Conservation (phyloP, 2,797 vertebrate genomes). For the Carduelis carduelis region DNA sequence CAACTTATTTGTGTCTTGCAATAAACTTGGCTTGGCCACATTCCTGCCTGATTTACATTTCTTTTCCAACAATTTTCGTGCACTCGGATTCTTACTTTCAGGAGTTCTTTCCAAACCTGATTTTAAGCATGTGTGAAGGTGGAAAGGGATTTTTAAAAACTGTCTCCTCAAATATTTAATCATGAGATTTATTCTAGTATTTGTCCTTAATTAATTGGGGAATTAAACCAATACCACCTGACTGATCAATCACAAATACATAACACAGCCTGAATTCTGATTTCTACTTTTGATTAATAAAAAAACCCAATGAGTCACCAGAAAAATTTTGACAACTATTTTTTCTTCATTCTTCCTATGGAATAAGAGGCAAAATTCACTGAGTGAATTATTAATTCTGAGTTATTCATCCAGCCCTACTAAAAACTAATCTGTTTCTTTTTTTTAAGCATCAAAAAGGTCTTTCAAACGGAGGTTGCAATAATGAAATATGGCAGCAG, state of each 20-base stretch:
- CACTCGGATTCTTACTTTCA: neutral
- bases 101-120: neutral
- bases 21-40: neutral
- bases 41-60: neutral
- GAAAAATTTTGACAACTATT: conserved; percentile 3
- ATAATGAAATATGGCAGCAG: conserved; percentile 68
- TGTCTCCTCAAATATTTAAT: neutral
- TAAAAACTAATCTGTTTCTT: conserved; percentile 49
- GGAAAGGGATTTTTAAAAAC: neutral
- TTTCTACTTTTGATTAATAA: neutral
- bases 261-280: neutral
- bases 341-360: neutral
- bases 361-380: conserved; percentile 33
- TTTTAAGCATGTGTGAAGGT: neutral
- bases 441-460: conserved; percentile 43
- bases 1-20: neutral
- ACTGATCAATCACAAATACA: neutral
- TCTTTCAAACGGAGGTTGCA: conserved; percentile 53
- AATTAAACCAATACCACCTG: neutral
- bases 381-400: conserved; percentile 47
- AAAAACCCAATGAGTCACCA: neutral
- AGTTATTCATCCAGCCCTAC: conserved; percentile 43
- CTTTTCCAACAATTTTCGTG: neutral
- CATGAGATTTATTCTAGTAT: neutral
- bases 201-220: neutral